A percentile compares a stretch with the other conserved stretches of the same genome.
Evolutionary conservation across 2,888 invertebrate species (phyloP).

Genomic region (Melanchra persicariae): DNA sequence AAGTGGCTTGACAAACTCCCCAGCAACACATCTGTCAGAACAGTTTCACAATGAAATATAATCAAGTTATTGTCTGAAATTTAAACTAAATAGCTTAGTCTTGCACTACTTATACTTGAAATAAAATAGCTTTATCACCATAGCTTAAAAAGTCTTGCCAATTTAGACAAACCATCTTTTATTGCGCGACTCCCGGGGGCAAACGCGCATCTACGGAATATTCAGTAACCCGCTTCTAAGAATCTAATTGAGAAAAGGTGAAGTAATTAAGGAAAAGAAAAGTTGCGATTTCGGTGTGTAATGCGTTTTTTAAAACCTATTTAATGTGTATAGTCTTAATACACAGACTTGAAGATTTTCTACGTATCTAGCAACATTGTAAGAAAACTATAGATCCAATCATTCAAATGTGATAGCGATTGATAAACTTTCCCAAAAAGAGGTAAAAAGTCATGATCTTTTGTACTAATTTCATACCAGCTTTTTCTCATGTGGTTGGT

Average conservation of each 20-base stretch:
- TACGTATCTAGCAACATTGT: constrained; percentile 43
- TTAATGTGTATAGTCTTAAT: constrained; percentile 20
- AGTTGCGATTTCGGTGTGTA: constrained; percentile 39
- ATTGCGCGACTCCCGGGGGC: neutral
- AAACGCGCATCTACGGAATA: too few relatives aligned
- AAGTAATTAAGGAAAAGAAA: neutral
- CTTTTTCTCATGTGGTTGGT: neutral
- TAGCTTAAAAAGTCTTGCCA: too few relatives aligned
- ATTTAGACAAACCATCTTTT: too few relatives aligned
- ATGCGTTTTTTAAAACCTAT: constrained; percentile 26
- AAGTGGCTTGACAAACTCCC: neutral
- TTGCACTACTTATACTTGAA: too few relatives aligned
- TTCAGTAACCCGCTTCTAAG: neutral
- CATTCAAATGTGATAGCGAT: neutral
- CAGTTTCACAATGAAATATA: too few relatives aligned
- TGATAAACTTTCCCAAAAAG: constrained; percentile 17
- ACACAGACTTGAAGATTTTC: constrained; percentile 45
- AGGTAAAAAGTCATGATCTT: neutral
- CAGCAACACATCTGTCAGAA: too few relatives aligned
- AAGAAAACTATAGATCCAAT: constrained; percentile 52
- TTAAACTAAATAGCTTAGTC: neutral
- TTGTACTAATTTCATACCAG: neutral
- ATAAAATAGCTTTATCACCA: neutral
- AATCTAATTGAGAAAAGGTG: neutral
- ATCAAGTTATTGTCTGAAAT: neutral